phyloP scores from a whole-genome alignment of 53 echinoderm and acorn worm species.

The Antedon mediterranea region DNA sequence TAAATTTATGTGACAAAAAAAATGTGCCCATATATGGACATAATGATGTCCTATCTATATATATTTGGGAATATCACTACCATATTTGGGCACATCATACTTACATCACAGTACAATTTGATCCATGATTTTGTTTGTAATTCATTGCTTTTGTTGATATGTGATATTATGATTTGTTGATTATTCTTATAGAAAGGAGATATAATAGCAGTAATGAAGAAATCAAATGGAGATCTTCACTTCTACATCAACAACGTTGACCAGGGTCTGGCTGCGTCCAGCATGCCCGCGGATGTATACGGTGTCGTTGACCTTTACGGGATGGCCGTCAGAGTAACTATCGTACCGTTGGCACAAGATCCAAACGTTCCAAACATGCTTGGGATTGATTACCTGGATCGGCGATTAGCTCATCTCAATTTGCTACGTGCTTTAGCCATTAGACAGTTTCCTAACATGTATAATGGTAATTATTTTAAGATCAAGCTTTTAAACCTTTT shows the following conservation, averaged over 20 bases:
- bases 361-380: background rate
- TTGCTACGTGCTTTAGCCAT: conserved; percentile 61
- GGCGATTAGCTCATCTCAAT: conserved; percentile 49
- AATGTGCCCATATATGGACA: too few species aligned
- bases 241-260: conserved; percentile 92
- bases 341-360: background rate
- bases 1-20: too few species aligned
- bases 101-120: too few species aligned
- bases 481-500: too few species aligned
- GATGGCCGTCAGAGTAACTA: conserved; percentile 46
- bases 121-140: too few species aligned
- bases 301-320: conserved; percentile 97
- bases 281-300: conserved; percentile 46
- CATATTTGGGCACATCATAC: too few species aligned
- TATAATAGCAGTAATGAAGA: conserved; percentile 60
- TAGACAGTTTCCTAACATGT: conserved; percentile 61
- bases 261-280: conserved; percentile 67
- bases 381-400: conserved; percentile 13
- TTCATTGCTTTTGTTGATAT: too few species aligned
- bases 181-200: conserved; percentile 36
- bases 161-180: too few species aligned
- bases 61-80: too few species aligned
- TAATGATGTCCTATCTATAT: too few species aligned
- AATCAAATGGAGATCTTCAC: conserved; percentile 70
- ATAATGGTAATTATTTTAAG: conserved; percentile 41